A percentile compares a stretch with the other conserved stretches of the same genome.
Evolutionary conservation across 2,888 invertebrate genomes (phyloP).

Genomic region (Plusia festucae): DNA sequence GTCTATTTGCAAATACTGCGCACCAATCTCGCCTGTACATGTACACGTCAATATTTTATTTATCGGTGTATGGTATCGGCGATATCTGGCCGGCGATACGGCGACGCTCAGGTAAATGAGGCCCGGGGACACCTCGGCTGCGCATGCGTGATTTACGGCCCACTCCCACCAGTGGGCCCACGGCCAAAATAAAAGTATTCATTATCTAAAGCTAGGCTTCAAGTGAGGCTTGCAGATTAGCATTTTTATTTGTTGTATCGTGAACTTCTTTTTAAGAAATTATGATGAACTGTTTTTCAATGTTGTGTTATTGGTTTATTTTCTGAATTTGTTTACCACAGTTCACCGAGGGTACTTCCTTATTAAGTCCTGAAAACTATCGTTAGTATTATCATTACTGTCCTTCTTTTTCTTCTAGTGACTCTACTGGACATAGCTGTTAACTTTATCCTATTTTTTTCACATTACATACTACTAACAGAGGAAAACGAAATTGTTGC

Average conservation of each 20-base stretch:
- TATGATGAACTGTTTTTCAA: too few relatives aligned
- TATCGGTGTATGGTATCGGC: constrained; percentile 79
- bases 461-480: too few relatives aligned
- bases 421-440: too few relatives aligned
- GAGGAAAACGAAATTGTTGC: too few relatives aligned
- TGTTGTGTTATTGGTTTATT: too few relatives aligned
- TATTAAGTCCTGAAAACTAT: too few relatives aligned
- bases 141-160: constrained; percentile 70
- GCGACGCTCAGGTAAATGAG: constrained; percentile 80
- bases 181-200: constrained; percentile 57
- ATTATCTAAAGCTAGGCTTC: constrained; percentile 56
- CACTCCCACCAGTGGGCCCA: constrained; percentile 53
- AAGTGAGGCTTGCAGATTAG: constrained; percentile 34
- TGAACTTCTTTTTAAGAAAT: too few relatives aligned
- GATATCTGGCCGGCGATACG: constrained; percentile 79
- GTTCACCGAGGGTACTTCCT: too few relatives aligned
- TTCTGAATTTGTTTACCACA: too few relatives aligned
- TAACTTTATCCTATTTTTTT: too few relatives aligned
- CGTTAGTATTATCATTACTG: too few relatives aligned
- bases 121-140: constrained; percentile 62
- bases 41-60: constrained; percentile 85
- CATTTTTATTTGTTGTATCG: constrained; percentile 19
- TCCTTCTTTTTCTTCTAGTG: too few relatives aligned
- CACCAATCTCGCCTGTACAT: constrained; percentile 55
- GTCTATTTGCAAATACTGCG: not conserved